These are phyloP conservation scores for Catocala sponsa DNA, from an alignment of 2,888 invertebrate species.

Conservation along the genomic window DNA sequence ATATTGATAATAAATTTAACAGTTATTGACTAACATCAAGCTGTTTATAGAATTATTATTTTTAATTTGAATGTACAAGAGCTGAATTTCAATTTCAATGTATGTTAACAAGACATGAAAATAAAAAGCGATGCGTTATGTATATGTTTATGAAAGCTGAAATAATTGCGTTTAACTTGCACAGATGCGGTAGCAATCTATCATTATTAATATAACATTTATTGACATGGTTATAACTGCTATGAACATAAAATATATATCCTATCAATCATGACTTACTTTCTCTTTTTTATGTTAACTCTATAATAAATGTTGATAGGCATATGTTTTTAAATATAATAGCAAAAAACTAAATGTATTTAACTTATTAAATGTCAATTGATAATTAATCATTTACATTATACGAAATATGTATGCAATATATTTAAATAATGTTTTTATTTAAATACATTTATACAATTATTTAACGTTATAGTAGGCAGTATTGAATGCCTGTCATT, in stretches of 20 bases:
- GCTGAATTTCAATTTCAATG: neutral
- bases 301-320: slow-evolving; percentile 24
- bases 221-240: slow-evolving; percentile 33
- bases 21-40: slow-evolving; percentile 20
- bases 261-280: slow-evolving; percentile 35
- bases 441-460: neutral
- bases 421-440: slow-evolving; percentile 5
- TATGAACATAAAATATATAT: slow-evolving; percentile 32
- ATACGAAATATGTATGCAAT: too few species aligned
- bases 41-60: slow-evolving; percentile 32
- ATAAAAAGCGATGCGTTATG: too few species aligned
- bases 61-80: slow-evolving; percentile 21
- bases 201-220: slow-evolving; percentile 30
- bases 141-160: slow-evolving; percentile 16
- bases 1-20: slow-evolving; percentile 21
- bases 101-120: too few species aligned
- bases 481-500: too few species aligned
- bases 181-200: slow-evolving; percentile 22
- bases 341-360: slow-evolving; percentile 25
- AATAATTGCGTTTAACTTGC: slow-evolving; percentile 4
- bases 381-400: too few species aligned
- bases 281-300: slow-evolving; percentile 40
- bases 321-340: slow-evolving; percentile 11
- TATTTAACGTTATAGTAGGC: too few species aligned
- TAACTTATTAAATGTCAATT: slow-evolving; percentile 10